These are phyloP conservation scores for Lydus trimaculatus DNA, from an alignment of 2,888 invertebrate genomes.

Conservation along the genomic window DNA sequence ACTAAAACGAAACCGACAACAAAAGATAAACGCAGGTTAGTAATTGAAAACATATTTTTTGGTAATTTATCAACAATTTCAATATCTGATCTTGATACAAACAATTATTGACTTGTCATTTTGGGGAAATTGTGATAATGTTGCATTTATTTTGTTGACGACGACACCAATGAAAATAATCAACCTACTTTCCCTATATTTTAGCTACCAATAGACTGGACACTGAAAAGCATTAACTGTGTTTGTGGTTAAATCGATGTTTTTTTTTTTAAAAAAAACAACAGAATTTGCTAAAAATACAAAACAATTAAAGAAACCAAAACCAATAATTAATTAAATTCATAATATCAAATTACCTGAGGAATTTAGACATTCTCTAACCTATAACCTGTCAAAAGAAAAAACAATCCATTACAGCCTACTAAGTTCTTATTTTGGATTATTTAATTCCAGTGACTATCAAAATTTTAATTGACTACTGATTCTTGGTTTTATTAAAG, in stretches of 20 bases:
- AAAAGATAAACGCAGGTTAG: slow-evolving; percentile 77
- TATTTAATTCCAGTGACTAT: too few species aligned
- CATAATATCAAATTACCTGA: too few species aligned
- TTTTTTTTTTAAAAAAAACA: background rate
- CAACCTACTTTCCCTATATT: slow-evolving; percentile 2
- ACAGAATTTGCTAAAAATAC: background rate
- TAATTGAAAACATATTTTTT: slow-evolving; percentile 27
- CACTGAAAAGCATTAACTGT: background rate
- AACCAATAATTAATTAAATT: too few species aligned
- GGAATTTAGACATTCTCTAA: background rate
- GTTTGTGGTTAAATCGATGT: background rate
- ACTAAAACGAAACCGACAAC: slow-evolving; percentile 55
- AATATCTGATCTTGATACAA: background rate
- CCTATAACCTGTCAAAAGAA: background rate
- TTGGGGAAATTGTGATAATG: background rate
- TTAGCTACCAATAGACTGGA: background rate
- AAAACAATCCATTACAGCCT: background rate
- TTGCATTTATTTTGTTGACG: background rate
- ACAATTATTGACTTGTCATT: background rate
- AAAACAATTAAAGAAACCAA: background rate
- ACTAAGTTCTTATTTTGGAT: background rate
- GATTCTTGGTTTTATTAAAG: too few species aligned
- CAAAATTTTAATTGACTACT: too few species aligned
- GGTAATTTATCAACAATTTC: background rate
- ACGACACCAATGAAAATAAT: background rate